These are phyloP conservation scores for Eupsilia transversa DNA, from an alignment of 2,888 invertebrate genomes.

Conservation along the genomic window DNA sequence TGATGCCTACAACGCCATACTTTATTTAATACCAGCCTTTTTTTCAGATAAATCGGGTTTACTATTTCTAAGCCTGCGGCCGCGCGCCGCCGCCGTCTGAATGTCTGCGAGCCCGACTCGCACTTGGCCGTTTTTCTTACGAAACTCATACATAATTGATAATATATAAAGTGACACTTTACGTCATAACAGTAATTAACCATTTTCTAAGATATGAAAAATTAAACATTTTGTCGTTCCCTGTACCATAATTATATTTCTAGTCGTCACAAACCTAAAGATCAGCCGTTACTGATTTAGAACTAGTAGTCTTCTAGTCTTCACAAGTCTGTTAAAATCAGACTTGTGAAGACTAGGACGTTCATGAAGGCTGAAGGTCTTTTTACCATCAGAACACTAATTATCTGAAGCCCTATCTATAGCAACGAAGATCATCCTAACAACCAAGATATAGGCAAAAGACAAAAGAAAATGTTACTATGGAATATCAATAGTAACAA, in stretches of 20 bases:
- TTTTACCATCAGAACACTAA: neutral
- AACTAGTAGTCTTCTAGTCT: no score
- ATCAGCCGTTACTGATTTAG: neutral
- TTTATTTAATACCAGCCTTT: slow-evolving; percentile 15
- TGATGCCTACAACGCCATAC: neutral
- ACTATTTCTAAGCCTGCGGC: neutral
- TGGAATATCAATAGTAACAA: neutral
- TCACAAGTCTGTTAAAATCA: no score
- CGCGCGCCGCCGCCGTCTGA: neutral
- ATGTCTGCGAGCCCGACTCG: neutral
- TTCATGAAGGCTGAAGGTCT: neutral
- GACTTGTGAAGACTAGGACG: neutral
- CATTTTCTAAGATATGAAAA: slow-evolving; percentile 6
- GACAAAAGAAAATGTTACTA: no score
- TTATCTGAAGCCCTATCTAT: neutral
- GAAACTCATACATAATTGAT: neutral
- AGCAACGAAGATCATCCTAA: neutral
- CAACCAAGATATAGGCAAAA: neutral
- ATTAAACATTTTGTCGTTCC: neutral
- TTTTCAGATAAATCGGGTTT: neutral
- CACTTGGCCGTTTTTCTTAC: slow-evolving; percentile 6
- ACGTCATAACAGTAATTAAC: slow-evolving; percentile 2
- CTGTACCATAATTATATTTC: neutral
- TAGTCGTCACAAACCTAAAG: neutral
- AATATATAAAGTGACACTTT: neutral